Evolutionary conservation across 2,113 vertebrate species (phyloP).

Genomic region (Cyanoderma ruficeps): DNA sequence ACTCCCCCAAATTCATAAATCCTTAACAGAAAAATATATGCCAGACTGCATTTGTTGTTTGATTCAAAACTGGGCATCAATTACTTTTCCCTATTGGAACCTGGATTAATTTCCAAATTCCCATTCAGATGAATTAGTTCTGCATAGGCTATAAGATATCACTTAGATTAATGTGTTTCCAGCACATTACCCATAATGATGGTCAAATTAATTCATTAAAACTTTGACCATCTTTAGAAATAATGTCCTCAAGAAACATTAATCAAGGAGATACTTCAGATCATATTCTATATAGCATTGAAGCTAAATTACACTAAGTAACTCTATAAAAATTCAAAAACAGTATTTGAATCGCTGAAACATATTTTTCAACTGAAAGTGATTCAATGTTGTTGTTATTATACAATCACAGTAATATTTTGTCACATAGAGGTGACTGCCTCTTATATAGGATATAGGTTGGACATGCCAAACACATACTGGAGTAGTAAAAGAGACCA

Average conservation of each 20-base stretch:
- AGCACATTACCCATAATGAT: constrained; percentile 34
- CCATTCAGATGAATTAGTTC: constrained; percentile 29
- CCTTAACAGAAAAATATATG: background rate
- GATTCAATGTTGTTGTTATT: background rate
- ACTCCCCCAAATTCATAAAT: background rate
- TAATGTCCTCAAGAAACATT: constrained; percentile 25
- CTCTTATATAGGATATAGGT: background rate
- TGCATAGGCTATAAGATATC: constrained; percentile 27
- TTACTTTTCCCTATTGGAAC: background rate
- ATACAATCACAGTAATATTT: background rate
- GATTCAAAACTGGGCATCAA: background rate
- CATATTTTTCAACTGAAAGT: background rate
- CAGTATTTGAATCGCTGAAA: background rate
- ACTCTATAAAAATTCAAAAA: background rate
- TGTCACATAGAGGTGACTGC: background rate
- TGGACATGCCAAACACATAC: background rate
- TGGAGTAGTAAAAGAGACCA: background rate
- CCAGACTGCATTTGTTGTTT: background rate
- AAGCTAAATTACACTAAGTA: background rate
- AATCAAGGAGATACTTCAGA: constrained; percentile 24
- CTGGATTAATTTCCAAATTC: constrained; percentile 17
- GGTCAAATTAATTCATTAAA: constrained; percentile 58
- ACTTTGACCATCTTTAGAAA: constrained; percentile 42
- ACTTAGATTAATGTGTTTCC: constrained; percentile 49
- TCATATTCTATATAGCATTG: background rate